A percentile compares a stretch with the other conserved stretches of the same genome.
Conservation (phyloP, 2,888 invertebrate genomes). For the Latheticus oryzae region DNA sequence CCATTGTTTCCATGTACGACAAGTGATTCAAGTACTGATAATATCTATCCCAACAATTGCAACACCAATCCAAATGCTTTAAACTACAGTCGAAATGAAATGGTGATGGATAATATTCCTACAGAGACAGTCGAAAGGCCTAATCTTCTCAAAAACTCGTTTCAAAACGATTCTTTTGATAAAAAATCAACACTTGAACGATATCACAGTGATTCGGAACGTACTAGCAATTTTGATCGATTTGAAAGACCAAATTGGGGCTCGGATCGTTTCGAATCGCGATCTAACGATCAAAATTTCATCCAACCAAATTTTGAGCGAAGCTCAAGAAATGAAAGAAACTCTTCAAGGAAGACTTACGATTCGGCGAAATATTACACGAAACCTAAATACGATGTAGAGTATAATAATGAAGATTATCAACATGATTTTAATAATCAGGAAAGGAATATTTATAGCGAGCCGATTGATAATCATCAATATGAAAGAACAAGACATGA, state of each 20-base stretch:
- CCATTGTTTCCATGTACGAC: conserved; percentile 80
- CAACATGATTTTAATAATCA: conserved; percentile 62
- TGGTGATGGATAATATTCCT: conserved; percentile 65
- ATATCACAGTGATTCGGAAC: conserved; percentile 71
- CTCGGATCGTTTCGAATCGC: conserved; percentile 70
- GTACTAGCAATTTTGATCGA: conserved; percentile 66
- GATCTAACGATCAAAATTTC: conserved; percentile 66
- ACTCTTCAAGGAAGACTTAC: conserved; percentile 58
- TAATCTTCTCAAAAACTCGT: conserved; percentile 69
- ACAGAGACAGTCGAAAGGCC: conserved; percentile 67
- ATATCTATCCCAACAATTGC: conserved; percentile 87
- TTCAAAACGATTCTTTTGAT: conserved; percentile 73
- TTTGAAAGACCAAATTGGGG: conserved; percentile 70
- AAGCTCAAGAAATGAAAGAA: conserved; percentile 57
- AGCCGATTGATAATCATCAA: conserved; percentile 62
- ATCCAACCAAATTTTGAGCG: conserved; percentile 57
- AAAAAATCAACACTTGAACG: conserved; percentile 74
- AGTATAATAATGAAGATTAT: conserved; percentile 60
- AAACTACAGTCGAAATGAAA: conserved; percentile 76
- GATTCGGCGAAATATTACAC: conserved; percentile 62
- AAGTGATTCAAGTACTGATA: conserved; percentile 86
- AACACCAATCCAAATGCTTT: conserved; percentile 87
- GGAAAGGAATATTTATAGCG: conserved; percentile 68
- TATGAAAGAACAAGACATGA: conserved; percentile 67
- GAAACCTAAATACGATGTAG: conserved; percentile 61